phyloP scores from a whole-genome alignment of 30 jellyfish, hydroid and myxozoan species.

The Aurelia coerulea region DNA sequence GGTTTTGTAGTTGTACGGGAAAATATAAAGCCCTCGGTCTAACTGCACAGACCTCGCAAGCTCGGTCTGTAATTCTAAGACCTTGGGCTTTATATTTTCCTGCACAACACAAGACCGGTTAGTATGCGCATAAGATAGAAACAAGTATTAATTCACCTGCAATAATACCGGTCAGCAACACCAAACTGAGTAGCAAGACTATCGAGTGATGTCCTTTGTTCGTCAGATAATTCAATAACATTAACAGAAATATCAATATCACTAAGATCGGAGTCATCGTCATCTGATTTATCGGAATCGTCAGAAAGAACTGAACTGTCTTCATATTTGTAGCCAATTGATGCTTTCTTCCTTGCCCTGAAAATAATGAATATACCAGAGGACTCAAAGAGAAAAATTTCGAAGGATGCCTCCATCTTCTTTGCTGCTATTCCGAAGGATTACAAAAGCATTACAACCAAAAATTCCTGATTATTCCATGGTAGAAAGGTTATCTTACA shows the following conservation, averaged over 20 bases:
- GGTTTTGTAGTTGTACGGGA: too few species aligned
- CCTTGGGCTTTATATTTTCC: too few species aligned
- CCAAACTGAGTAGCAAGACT: slow-evolving; percentile 87
- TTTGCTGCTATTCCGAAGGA: too few species aligned
- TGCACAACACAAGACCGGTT: too few species aligned
- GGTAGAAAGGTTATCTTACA: too few species aligned
- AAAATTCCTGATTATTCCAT: too few species aligned
- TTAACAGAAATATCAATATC: slow-evolving; percentile 91
- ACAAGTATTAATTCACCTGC: slow-evolving; percentile 60
- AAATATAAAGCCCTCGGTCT: too few species aligned
- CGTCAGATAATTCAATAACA: slow-evolving; percentile 80
- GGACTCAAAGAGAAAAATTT: background rate
- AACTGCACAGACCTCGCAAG: too few species aligned
- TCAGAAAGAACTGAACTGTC: slow-evolving; percentile 76
- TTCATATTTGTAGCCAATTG: slow-evolving; percentile 86
- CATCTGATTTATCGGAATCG: slow-evolving; percentile 83
- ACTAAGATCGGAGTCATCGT: slow-evolving; percentile 87
- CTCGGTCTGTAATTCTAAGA: too few species aligned
- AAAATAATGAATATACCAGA: background rate
- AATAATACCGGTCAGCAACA: slow-evolving; percentile 69
- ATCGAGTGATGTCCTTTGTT: slow-evolving; percentile 82
- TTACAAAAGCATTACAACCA: too few species aligned
- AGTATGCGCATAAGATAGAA: too few species aligned
- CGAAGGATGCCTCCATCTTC: too few species aligned
- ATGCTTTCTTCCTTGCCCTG: slow-evolving; percentile 84